Conservation (phyloP, 2,113 vertebrate genomes). For the Mugil cephalus region DNA sequence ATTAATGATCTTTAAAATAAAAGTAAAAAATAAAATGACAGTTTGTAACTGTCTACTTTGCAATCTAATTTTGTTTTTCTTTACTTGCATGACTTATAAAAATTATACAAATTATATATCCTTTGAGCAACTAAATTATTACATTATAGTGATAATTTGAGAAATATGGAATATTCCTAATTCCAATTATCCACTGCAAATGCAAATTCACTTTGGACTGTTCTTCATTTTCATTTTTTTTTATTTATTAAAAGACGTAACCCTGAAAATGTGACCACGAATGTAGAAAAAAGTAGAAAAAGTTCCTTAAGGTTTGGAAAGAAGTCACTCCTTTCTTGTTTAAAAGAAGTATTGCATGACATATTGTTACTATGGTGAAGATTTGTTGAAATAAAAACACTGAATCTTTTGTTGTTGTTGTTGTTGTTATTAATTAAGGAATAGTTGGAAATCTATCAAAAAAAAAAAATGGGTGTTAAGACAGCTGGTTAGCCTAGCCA, state of each 20-base stretch:
- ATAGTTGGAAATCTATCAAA: not conserved
- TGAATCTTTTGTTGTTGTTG: constrained; percentile 24
- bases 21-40: too few relatives aligned
- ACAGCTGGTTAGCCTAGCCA: too few relatives aligned
- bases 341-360: constrained; percentile 76
- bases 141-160: too few relatives aligned
- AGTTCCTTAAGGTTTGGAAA: not conserved
- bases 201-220: not conserved
- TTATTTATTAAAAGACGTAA: not conserved
- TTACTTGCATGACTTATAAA: constrained; percentile 60
- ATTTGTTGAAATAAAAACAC: constrained; percentile 72
- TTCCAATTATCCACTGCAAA: too few relatives aligned
- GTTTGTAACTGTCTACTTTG: too few relatives aligned
- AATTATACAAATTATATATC: not conserved
- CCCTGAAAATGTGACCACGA: constrained; percentile 20
- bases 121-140: not conserved
- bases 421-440: constrained; percentile 1
- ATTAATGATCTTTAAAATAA: too few relatives aligned
- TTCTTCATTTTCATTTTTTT: not conserved
- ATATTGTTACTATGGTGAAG: constrained; percentile 65
- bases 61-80: constrained; percentile 21
- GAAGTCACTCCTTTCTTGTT: constrained; percentile 52
- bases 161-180: too few relatives aligned
- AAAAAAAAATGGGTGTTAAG: too few relatives aligned
- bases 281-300: constrained; percentile 19